Percentiles rank a stretch among this genome's conserved stretches.
phyloP scores from a whole-genome alignment of 1,140 invertebrate genomes.

The Elymnias hypermnestra region DNA sequence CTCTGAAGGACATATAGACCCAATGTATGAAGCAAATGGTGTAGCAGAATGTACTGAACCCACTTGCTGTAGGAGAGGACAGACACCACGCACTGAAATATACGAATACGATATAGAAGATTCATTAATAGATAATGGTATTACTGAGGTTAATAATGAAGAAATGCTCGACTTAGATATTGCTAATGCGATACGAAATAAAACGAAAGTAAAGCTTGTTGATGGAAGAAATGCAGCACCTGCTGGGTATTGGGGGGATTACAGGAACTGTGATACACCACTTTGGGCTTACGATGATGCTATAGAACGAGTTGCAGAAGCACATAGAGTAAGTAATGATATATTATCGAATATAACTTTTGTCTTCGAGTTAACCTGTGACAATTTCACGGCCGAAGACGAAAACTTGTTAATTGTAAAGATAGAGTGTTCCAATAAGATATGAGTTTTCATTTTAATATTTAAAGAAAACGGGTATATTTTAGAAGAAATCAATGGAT shows the following conservation, averaged over 20 bases:
- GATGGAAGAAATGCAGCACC: constrained; percentile 35
- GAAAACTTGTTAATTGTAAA: no score
- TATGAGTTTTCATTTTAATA: no score
- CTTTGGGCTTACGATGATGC: constrained; percentile 80
- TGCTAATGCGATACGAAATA: no score
- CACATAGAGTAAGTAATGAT: constrained; percentile 69
- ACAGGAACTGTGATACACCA: constrained; percentile 84
- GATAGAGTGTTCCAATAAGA: no score
- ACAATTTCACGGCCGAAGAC: no score
- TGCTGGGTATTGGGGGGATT: constrained; percentile 89
- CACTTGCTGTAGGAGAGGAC: constrained; percentile 85
- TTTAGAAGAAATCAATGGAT: no score
- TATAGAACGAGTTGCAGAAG: constrained; percentile 73
- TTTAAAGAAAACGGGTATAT: no score
- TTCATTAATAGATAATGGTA: constrained; percentile 25
- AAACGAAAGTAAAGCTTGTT: constrained; percentile 16
- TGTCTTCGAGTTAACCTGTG: not conserved
- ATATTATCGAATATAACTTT: no score
- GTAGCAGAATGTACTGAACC: constrained; percentile 85
- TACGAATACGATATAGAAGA: constrained; percentile 29
- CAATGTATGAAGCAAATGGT: constrained; percentile 80
- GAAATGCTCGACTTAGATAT: constrained; percentile 39
- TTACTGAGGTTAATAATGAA: constrained; percentile 27
- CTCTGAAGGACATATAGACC: constrained; percentile 89
- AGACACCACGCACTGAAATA: constrained; percentile 35